These are phyloP conservation scores for Pinna nobilis DNA, from an alignment of 1,140 invertebrate species.

Conservation along the genomic window DNA sequence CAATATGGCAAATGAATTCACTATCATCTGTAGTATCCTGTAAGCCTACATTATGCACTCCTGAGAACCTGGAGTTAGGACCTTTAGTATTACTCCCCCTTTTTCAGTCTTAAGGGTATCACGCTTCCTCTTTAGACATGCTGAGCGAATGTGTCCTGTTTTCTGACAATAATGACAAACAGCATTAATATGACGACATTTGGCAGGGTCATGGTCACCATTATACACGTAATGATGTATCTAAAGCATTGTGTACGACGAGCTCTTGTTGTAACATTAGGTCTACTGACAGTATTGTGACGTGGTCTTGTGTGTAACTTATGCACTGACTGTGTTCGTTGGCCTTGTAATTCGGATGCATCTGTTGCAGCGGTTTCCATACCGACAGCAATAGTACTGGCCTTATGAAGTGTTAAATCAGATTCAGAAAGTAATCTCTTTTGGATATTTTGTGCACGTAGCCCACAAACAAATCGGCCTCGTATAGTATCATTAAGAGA, in stretches of 20 bases:
- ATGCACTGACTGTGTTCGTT: constrained; percentile 6
- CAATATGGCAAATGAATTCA: constrained; percentile 34
- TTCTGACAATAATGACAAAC: constrained; percentile 19
- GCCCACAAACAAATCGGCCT: constrained; percentile 46
- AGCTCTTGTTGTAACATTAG: background rate
- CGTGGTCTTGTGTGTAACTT: background rate
- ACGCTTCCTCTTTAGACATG: constrained; percentile 4
- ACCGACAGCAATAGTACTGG: constrained; percentile 16
- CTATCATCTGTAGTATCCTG: too few species aligned
- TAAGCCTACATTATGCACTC: too few species aligned
- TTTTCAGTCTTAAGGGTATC: too few species aligned
- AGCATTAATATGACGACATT: constrained; percentile 11
- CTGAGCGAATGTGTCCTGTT: constrained; percentile 3
- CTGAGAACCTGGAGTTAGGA: too few species aligned
- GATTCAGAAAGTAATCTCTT: constrained; percentile 19
- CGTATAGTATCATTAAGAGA: constrained; percentile 34
- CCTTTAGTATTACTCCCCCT: too few species aligned
- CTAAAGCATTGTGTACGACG: background rate
- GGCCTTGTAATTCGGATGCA: constrained; percentile 19
- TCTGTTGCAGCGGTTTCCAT: constrained; percentile 35
- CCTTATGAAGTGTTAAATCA: constrained; percentile 17
- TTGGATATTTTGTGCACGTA: constrained; percentile 20
- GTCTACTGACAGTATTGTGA: background rate
- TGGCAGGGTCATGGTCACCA: background rate
- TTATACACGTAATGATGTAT: too few species aligned